Percentiles rank a stretch among this genome's conserved stretches.
Conservation (phyloP, 2,888 invertebrate species). For the Coleophora flavipennella region DNA sequence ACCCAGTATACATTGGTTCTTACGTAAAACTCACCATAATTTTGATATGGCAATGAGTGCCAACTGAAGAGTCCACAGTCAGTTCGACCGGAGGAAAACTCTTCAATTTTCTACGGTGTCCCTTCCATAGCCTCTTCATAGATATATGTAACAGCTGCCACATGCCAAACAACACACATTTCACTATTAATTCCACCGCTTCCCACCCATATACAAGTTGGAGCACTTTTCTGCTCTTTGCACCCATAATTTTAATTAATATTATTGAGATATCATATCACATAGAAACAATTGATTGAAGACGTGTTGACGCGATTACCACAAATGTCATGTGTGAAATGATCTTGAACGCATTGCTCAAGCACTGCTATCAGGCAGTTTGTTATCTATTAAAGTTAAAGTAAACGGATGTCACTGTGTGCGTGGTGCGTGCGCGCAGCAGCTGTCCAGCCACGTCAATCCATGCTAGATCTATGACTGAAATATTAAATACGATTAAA, state of each 20-base stretch:
- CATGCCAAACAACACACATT: constrained; percentile 46
- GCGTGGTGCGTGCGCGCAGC: constrained; percentile 7
- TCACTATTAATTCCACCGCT: constrained; percentile 45
- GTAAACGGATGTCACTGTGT: constrained; percentile 21
- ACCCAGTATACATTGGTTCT: background rate
- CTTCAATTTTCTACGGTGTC: constrained; percentile 43
- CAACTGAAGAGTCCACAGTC: constrained; percentile 54
- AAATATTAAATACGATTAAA: too few relatives aligned
- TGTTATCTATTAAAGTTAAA: constrained; percentile 41
- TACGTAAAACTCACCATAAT: constrained; percentile 41
- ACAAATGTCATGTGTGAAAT: constrained; percentile 36
- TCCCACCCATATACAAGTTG: constrained; percentile 51
- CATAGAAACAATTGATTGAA: background rate
- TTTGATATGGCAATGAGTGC: constrained; percentile 61
- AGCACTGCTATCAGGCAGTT: constrained; percentile 25
- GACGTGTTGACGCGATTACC: constrained; percentile 17
- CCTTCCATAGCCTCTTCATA: constrained; percentile 55
- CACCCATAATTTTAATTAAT: constrained; percentile 32
- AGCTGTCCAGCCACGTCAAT: background rate
- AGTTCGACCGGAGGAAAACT: constrained; percentile 41
- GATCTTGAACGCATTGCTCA: constrained; percentile 25
- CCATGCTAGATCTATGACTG: too few relatives aligned
- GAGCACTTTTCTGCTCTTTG: constrained; percentile 35
- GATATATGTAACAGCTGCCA: constrained; percentile 50
- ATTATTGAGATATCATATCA: background rate